Evolutionary conservation across 2,113 vertebrate species (phyloP).

Genomic region (Arvicanthis niloticus): DNA sequence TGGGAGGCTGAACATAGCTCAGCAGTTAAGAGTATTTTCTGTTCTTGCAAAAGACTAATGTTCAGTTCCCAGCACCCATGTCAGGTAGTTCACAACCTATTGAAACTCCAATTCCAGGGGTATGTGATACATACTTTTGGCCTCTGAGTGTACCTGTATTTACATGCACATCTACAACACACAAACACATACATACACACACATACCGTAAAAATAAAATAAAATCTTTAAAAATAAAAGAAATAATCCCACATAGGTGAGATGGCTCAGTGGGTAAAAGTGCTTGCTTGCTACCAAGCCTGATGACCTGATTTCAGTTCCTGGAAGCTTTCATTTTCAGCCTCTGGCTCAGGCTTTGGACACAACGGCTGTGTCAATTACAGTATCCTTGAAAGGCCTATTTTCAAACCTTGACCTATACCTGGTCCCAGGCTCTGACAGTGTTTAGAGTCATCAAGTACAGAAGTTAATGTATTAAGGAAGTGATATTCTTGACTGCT

Average conservation of each 20-base stretch:
- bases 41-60: background rate
- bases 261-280: background rate
- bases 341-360: background rate
- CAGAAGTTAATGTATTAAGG: background rate
- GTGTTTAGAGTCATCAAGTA: background rate
- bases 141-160: background rate
- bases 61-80: background rate
- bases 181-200: background rate
- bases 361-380: background rate
- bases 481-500: background rate
- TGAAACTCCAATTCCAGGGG: background rate
- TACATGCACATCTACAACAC: background rate
- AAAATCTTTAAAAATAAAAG: background rate
- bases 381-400: background rate
- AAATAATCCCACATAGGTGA: background rate
- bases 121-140: background rate
- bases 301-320: background rate
- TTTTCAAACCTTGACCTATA: background rate
- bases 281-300: no score
- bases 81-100: background rate
- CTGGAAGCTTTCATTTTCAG: background rate
- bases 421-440: background rate
- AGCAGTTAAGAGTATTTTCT: background rate
- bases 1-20: background rate
- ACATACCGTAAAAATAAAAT: background rate